phyloP scores from a whole-genome alignment of 2,888 invertebrate species.

The Drosophila anomelani region DNA sequence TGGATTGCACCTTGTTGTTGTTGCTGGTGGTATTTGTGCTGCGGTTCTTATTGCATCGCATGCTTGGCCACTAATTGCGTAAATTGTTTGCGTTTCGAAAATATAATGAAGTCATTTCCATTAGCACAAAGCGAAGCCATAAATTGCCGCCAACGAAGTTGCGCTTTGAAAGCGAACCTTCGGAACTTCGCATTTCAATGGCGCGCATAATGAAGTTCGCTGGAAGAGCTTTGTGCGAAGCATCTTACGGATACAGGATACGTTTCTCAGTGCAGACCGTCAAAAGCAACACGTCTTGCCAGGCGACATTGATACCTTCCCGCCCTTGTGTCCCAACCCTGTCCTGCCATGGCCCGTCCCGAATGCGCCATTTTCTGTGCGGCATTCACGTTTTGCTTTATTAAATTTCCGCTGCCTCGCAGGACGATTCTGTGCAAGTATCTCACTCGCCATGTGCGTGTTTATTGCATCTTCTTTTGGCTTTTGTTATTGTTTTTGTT shows the following conservation, averaged over 20 bases:
- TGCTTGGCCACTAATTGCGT: conserved; percentile 72
- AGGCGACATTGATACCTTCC: conserved; percentile 70
- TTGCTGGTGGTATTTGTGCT: background rate
- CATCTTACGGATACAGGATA: conserved; percentile 18
- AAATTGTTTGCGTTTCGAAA: conserved; percentile 78
- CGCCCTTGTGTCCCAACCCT: background rate
- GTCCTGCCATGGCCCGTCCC: background rate
- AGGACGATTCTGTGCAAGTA: conserved; percentile 36
- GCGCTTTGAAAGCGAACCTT: conserved; percentile 23
- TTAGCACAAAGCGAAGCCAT: conserved; percentile 71
- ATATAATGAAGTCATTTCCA: conserved; percentile 79
- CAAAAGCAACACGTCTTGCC: conserved; percentile 65
- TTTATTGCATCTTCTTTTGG: conserved; percentile 75
- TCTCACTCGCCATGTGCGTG: conserved; percentile 56
- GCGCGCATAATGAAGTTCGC: conserved; percentile 66
- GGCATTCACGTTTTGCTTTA: conserved; percentile 79
- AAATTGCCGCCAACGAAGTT: conserved; percentile 59
- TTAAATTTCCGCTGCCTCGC: conserved; percentile 69
- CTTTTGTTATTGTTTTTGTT: conserved; percentile 37
- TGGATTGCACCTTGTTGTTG: conserved; percentile 54
- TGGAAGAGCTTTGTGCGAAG: conserved; percentile 9
- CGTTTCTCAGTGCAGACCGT: conserved; percentile 44
- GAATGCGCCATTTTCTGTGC: conserved; percentile 32
- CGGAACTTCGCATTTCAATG: conserved; percentile 58
- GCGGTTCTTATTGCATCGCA: conserved; percentile 47